Percentiles rank a stretch among this genome's conserved stretches.
phyloP scores from a whole-genome alignment of 1,140 invertebrate species.

The Chrysomallon squamiferum region DNA sequence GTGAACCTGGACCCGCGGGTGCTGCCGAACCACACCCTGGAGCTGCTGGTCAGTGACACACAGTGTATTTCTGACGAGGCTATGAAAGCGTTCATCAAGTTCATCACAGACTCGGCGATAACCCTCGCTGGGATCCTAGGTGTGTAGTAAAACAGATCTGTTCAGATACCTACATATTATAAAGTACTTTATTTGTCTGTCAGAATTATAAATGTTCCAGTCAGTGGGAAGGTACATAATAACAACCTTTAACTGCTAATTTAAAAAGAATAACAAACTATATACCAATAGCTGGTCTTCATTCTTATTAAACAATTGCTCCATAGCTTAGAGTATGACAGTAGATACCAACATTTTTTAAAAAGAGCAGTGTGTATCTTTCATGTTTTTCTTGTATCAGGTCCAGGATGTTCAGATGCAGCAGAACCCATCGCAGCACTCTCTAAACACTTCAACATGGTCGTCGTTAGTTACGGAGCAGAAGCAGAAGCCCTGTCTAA shows the following conservation, averaged over 20 bases:
- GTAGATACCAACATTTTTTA: no score
- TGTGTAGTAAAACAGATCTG: no score
- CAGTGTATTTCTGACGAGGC: conserved; percentile 78
- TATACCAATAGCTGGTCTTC: no score
- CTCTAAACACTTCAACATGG: conserved; percentile 78
- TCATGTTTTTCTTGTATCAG: conserved; percentile 50
- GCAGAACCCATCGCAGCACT: conserved; percentile 82
- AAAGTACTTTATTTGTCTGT: no score
- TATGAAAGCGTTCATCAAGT: conserved; percentile 81
- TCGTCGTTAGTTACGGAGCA: conserved; percentile 83
- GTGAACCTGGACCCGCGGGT: conserved; percentile 73
- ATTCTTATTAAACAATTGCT: no score
- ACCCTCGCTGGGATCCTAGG: conserved; percentile 76
- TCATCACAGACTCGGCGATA: conserved; percentile 68
- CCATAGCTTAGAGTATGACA: no score
- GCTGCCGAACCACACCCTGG: conserved; percentile 72
- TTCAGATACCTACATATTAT: no score
- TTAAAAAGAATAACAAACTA: no score
- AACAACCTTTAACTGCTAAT: no score
- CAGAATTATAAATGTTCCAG: no score
- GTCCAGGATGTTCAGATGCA: conserved; percentile 86
- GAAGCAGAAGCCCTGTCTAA: conserved; percentile 78
- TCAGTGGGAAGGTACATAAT: no score
- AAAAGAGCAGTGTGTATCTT: no score
- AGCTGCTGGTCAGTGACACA: conserved; percentile 71